A percentile compares a stretch with the other conserved stretches of the same genome.
These are phyloP conservation scores for Myzus persicae DNA, from an alignment of 1,140 invertebrate species.

Conservation along the genomic window DNA sequence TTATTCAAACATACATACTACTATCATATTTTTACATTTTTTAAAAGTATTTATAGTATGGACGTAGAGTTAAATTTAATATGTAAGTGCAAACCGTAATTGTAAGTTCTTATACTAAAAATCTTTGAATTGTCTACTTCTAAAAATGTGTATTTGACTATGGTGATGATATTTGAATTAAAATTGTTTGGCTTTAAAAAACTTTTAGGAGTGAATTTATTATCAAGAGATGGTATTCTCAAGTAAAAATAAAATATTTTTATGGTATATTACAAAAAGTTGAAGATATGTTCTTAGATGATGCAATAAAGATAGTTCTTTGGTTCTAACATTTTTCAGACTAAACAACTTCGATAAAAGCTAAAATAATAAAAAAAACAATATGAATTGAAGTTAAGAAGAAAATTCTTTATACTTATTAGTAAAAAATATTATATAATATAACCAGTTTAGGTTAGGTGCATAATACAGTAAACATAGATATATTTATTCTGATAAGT, in stretches of 20 bases:
- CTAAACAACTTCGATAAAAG: neutral
- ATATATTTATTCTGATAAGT: neutral
- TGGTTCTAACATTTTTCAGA: conserved; percentile 11
- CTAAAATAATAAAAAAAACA: conserved; percentile 25
- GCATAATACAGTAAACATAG: neutral
- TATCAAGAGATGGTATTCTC: neutral
- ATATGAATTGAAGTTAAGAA: neutral
- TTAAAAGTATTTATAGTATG: neutral
- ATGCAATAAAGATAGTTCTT: conserved; percentile 16
- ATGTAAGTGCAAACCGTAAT: too few relatives aligned
- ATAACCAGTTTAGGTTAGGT: neutral
- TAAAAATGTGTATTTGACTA: neutral
- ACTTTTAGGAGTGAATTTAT: neutral
- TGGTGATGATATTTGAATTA: neutral
- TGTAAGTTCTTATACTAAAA: neutral
- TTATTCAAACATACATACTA: neutral
- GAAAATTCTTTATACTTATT: neutral
- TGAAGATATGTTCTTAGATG: conserved; percentile 32
- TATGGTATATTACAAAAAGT: conserved; percentile 21
- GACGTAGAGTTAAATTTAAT: neutral
- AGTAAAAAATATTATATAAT: neutral
- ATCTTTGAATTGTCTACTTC: neutral
- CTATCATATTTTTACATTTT: neutral
- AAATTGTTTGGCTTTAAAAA: neutral
- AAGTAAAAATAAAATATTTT: conserved; percentile 21